Percentiles rank a stretch among this genome's conserved stretches.
Evolutionary conservation across 2,797 vertebrate species (phyloP).

Genomic region (Malurus splendens): DNA sequence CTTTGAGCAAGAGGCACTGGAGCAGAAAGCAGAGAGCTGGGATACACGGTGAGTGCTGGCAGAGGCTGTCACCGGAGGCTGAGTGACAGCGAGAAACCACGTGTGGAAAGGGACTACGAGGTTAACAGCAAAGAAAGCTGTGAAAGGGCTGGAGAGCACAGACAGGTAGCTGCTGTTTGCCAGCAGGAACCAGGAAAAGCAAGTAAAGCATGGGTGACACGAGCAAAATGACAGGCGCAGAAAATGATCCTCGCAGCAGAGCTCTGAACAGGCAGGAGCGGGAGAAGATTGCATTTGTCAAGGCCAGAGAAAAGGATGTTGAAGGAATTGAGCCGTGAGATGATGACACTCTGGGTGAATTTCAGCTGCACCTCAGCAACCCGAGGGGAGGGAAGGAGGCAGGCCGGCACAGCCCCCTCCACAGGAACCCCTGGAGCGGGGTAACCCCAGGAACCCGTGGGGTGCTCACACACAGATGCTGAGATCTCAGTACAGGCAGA

Average conservation of each 20-base stretch:
- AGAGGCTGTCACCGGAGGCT: background rate
- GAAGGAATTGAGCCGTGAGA: slow-evolving; percentile 48
- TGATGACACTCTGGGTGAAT: background rate
- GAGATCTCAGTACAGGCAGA: background rate
- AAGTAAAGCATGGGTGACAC: slow-evolving; percentile 43
- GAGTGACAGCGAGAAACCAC: background rate
- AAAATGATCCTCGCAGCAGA: slow-evolving; percentile 43
- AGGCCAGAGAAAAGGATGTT: slow-evolving; percentile 46
- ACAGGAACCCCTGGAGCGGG: rapidly evolving
- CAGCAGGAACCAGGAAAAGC: slow-evolving; percentile 43
- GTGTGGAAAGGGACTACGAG: background rate
- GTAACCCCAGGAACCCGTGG: background rate
- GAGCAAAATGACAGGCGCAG: slow-evolving; percentile 27
- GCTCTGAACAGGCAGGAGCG: slow-evolving; percentile 35
- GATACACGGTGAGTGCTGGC: background rate
- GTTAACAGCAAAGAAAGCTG: slow-evolving; percentile 36
- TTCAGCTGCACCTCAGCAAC: slow-evolving; percentile 7
- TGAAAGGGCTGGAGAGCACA: slow-evolving; percentile 21
- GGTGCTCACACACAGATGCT: background rate
- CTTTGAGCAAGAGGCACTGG: background rate
- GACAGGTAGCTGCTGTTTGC: slow-evolving; percentile 52
- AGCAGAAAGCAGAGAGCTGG: background rate
- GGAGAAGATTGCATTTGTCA: slow-evolving; percentile 58
- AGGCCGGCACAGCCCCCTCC: background rate
- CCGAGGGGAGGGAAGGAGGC: background rate